These are phyloP conservation scores for Ptychodera flava DNA, from an alignment of 35 echinoderm and acorn worm species.

Conservation along the genomic window DNA sequence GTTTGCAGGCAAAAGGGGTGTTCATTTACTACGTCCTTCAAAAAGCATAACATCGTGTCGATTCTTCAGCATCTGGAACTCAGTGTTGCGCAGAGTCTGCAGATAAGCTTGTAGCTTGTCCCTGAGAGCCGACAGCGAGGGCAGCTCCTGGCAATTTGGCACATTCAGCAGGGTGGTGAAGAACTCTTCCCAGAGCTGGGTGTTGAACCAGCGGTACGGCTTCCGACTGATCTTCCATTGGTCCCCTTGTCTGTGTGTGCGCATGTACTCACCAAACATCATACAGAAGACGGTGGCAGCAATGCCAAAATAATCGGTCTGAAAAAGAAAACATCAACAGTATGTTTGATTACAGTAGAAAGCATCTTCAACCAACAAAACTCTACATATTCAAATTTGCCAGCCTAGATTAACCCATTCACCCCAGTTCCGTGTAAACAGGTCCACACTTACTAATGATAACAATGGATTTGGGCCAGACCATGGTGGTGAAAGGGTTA, in stretches of 20 bases:
- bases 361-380: too few species aligned
- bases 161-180: constrained; percentile 70
- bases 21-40: not conserved
- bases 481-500: too few species aligned
- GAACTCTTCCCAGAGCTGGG: constrained; percentile 57
- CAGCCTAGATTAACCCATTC: too few species aligned
- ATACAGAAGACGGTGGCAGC: constrained; percentile 67
- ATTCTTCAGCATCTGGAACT: not conserved
- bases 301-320: constrained; percentile 88
- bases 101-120: not conserved
- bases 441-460: too few species aligned
- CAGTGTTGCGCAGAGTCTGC: not conserved
- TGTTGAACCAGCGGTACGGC: constrained; percentile 27
- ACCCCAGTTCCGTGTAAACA: too few species aligned
- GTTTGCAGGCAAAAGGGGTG: too few species aligned
- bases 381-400: too few species aligned
- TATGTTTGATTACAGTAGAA: too few species aligned
- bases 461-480: too few species aligned
- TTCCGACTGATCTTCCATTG: constrained; percentile 52
- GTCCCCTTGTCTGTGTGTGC: constrained; percentile 43
- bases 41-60: not conserved
- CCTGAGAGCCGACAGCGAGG: constrained; percentile 30
- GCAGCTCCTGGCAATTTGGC: constrained; percentile 58
- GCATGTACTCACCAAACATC: constrained; percentile 87
- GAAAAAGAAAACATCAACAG: too few species aligned